phyloP scores from a whole-genome alignment of 2,888 invertebrate species.

The Beris chalybata region DNA sequence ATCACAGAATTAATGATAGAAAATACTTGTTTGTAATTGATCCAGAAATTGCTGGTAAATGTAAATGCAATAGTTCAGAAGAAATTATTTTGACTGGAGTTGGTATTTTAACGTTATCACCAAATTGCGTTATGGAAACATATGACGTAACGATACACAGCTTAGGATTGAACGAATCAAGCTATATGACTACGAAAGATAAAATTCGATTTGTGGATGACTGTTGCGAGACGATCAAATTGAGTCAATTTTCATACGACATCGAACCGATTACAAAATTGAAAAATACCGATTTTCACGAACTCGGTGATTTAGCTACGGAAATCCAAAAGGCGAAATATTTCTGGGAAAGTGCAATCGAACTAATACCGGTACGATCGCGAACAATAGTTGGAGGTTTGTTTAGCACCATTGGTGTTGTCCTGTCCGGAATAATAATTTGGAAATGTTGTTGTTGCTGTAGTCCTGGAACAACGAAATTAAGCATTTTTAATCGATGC shows the following conservation, averaged over 20 bases:
- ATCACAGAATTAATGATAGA: not conserved
- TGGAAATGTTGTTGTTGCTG: too few relatives aligned
- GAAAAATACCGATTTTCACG: constrained; percentile 2
- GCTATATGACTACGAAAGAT: not conserved
- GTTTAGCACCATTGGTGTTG: too few relatives aligned
- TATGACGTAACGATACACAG: constrained; percentile 7
- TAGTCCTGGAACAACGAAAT: too few relatives aligned
- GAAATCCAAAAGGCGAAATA: not conserved
- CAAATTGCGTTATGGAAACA: not conserved
- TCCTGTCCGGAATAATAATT: too few relatives aligned
- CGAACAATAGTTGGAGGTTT: too few relatives aligned
- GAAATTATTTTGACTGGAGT: constrained; percentile 6
- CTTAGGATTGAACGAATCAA: not conserved
- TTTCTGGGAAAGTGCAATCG: not conserved
- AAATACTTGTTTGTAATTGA: not conserved
- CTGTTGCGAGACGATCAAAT: constrained; percentile 7
- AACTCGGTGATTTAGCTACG: not conserved
- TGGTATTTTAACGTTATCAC: not conserved
- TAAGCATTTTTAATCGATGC: too few relatives aligned
- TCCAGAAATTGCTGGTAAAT: not conserved
- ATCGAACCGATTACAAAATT: not conserved
- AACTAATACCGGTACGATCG: too few relatives aligned
- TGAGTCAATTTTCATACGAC: not conserved
- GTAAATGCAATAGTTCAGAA: not conserved
- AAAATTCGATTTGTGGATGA: not conserved